Conservation (phyloP, 2,888 invertebrate species). For the Incurvaria masculella region DNA sequence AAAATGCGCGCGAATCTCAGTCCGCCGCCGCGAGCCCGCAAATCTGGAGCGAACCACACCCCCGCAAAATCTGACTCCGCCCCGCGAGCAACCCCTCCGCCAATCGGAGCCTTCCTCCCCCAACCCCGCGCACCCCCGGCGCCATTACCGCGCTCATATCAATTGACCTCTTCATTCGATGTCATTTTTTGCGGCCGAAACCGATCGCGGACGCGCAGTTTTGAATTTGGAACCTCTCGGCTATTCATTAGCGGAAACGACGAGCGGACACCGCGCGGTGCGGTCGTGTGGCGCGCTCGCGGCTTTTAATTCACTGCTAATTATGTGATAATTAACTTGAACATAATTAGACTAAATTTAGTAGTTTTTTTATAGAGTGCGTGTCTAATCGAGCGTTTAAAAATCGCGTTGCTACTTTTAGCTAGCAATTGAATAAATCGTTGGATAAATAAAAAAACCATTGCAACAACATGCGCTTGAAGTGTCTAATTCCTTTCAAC, state of each 20-base stretch:
- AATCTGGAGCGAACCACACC: slow-evolving; percentile 51
- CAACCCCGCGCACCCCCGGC: slow-evolving; percentile 31
- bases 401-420: slow-evolving; percentile 6
- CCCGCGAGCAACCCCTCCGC: slow-evolving; percentile 34
- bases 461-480: slow-evolving; percentile 14
- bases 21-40: slow-evolving; percentile 49
- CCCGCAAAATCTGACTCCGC: slow-evolving; percentile 41
- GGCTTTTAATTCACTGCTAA: too few relatives aligned
- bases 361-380: slow-evolving; percentile 7
- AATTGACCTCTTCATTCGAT: slow-evolving; percentile 45
- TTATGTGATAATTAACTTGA: slow-evolving; percentile 15
- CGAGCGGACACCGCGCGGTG: slow-evolving; percentile 24
- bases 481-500: slow-evolving; percentile 8
- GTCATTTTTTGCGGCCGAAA: slow-evolving; percentile 47
- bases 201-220: slow-evolving; percentile 40
- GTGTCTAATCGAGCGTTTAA: slow-evolving; percentile 2
- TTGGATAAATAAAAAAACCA: slow-evolving; percentile 2
- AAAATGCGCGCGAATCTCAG: slow-evolving; percentile 34
- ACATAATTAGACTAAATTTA: slow-evolving; percentile 8
- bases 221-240: slow-evolving; percentile 38
- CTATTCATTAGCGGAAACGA: slow-evolving; percentile 36
- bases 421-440: neutral
- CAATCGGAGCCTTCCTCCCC: slow-evolving; percentile 27
- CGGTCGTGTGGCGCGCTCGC: slow-evolving; percentile 19
- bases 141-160: slow-evolving; percentile 12